Conservation (phyloP, 2,888 invertebrate genomes). For the Carpatolechia fugitivella region DNA sequence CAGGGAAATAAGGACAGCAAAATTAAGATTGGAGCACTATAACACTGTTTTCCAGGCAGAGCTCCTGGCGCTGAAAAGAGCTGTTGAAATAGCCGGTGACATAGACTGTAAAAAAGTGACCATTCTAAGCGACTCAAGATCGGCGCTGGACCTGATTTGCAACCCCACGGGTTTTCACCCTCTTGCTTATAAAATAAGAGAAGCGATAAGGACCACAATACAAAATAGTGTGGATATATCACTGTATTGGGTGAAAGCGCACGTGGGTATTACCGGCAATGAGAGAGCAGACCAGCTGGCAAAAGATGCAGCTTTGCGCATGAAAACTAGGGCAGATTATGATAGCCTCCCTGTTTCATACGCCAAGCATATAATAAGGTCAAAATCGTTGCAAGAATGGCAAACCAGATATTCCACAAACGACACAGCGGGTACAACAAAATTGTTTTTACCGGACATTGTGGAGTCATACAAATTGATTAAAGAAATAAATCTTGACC, state of each 20-base stretch:
- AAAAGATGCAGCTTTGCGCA: conserved; percentile 12
- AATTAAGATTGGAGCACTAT: background rate
- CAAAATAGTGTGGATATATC: background rate
- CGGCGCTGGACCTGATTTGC: background rate
- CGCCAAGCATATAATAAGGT: conserved; percentile 2
- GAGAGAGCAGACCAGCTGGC: conserved; percentile 14
- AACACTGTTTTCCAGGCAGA: background rate
- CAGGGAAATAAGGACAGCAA: background rate
- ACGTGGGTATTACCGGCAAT: background rate
- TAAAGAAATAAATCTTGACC: background rate
- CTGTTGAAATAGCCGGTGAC: too few species aligned
- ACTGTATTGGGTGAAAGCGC: background rate
- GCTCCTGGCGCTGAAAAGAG: background rate
- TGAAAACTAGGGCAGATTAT: conserved; percentile 8
- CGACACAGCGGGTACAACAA: background rate
- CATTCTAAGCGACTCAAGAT: background rate
- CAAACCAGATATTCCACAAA: background rate
- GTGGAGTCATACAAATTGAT: background rate
- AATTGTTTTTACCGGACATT: conserved; percentile 6
- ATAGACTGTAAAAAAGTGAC: too few species aligned
- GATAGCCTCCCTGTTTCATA: conserved; percentile 7
- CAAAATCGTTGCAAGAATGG: background rate
- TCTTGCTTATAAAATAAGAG: too few species aligned
- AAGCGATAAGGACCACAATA: background rate
- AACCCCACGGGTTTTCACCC: too few species aligned